Evolutionary conservation across 2,888 invertebrate species (phyloP).

Genomic region (Vandiemenella viatica): DNA sequence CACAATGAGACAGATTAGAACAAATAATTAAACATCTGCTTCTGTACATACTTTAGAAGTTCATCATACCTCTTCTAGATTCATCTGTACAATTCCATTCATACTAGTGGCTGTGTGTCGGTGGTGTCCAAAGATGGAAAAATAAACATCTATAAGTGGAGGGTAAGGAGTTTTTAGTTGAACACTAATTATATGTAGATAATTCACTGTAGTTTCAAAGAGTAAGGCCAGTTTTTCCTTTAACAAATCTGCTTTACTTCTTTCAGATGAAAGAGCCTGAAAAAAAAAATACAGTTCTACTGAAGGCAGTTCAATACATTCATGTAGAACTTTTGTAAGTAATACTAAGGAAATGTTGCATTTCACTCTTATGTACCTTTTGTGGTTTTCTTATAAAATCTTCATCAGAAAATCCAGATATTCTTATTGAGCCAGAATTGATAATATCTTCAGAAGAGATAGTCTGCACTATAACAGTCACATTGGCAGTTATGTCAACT

Average conservation of each 20-base stretch:
- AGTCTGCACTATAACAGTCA: constrained; percentile 36
- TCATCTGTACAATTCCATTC: constrained; percentile 33
- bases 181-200: constrained; percentile 41
- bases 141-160: background rate
- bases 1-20: no score
- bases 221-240: constrained; percentile 28
- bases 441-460: constrained; percentile 38
- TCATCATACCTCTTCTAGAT: no score
- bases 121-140: background rate
- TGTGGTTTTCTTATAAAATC: no score
- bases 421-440: constrained; percentile 38
- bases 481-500: constrained; percentile 34
- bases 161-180: constrained; percentile 31
- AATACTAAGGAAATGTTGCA: no score
- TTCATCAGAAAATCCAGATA: no score
- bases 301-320: no score
- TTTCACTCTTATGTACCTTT: no score
- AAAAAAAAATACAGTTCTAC: no score
- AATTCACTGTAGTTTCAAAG: constrained; percentile 27
- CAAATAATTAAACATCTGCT: no score
- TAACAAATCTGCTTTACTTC: constrained; percentile 39
- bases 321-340: no score
- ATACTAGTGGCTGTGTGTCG: constrained; percentile 35
- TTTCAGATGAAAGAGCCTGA: no score
- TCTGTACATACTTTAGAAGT: no score